These are phyloP conservation scores for Agonopterix alstromeriana DNA, from an alignment of 2,888 invertebrate genomes.

Conservation along the genomic window DNA sequence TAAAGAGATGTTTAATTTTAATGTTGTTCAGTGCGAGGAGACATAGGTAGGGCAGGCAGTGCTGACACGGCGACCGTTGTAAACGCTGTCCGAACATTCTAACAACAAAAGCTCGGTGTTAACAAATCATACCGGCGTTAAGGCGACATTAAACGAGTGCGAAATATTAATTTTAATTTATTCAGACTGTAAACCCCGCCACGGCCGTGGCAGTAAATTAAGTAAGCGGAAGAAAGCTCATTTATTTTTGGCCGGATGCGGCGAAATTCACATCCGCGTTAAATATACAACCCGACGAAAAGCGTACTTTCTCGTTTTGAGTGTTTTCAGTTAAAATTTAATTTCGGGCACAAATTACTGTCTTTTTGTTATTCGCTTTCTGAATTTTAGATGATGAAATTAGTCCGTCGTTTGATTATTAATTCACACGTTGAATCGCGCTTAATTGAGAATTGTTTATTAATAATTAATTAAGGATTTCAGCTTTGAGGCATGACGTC, in stretches of 20 bases:
- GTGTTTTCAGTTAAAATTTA: slow-evolving; percentile 70
- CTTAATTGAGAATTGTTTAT: slow-evolving; percentile 45
- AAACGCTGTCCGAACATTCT: not conserved
- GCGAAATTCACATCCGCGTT: slow-evolving; percentile 73
- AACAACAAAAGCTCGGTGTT: slow-evolving; percentile 35
- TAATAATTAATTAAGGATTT: slow-evolving; percentile 44
- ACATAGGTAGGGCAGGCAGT: too few species aligned
- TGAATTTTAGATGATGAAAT: slow-evolving; percentile 61
- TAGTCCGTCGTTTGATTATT: slow-evolving; percentile 45
- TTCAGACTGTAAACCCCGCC: slow-evolving; percentile 54
- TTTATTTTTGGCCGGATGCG: slow-evolving; percentile 75
- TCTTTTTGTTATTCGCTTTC: slow-evolving; percentile 69
- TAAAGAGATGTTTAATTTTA: too few species aligned
- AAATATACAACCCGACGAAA: slow-evolving; percentile 67
- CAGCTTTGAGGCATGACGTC: slow-evolving; percentile 1
- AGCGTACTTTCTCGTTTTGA: slow-evolving; percentile 56
- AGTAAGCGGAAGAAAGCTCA: slow-evolving; percentile 75
- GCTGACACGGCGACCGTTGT: not conserved
- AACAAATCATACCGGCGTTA: slow-evolving; percentile 54
- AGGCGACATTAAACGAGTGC: slow-evolving; percentile 52
- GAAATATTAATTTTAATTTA: slow-evolving; percentile 72
- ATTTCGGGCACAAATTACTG: slow-evolving; percentile 65
- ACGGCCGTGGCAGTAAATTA: slow-evolving; percentile 65
- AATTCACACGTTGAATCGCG: slow-evolving; percentile 47
- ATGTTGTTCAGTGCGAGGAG: too few species aligned